Percentiles rank a stretch among this genome's conserved stretches.
Evolutionary conservation across 2,113 vertebrate genomes (phyloP).

Genomic region (Pandion haliaetus): DNA sequence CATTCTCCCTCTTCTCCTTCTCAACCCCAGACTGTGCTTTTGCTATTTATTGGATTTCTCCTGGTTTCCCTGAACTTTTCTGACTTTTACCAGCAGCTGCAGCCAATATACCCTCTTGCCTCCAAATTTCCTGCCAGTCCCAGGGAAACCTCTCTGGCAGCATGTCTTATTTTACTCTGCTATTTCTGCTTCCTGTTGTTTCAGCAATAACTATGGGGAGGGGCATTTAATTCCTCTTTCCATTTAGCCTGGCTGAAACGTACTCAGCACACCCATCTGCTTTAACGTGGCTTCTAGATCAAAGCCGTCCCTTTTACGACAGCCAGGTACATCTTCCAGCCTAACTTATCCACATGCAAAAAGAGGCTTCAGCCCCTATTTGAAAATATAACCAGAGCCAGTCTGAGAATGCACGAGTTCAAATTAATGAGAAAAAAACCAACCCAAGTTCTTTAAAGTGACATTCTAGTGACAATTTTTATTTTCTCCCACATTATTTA

Average conservation of each 20-base stretch:
- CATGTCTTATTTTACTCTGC: background rate
- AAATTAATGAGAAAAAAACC: background rate
- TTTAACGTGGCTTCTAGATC: background rate
- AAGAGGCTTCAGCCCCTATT: background rate
- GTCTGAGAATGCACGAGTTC: background rate
- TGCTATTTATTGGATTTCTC: background rate
- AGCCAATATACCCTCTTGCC: background rate
- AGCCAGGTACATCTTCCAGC: background rate
- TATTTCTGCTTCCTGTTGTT: slow-evolving; percentile 40
- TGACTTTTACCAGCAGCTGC: background rate
- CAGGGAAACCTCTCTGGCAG: background rate
- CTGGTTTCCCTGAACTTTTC: background rate
- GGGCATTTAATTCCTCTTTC: slow-evolving; percentile 14
- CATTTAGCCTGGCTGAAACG: background rate
- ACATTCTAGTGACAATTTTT: background rate
- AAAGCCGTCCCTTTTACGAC: background rate
- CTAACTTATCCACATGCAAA: background rate
- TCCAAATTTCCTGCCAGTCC: background rate
- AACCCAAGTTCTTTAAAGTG: background rate
- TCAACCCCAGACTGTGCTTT: background rate
- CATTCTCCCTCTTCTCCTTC: background rate
- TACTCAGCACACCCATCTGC: background rate
- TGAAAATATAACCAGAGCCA: background rate
- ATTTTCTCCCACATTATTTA: background rate
- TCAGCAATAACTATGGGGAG: slow-evolving; percentile 3